Evolutionary conservation across 92 coral and sea anemone species (phyloP).

Genomic region (Porites cylindrica): DNA sequence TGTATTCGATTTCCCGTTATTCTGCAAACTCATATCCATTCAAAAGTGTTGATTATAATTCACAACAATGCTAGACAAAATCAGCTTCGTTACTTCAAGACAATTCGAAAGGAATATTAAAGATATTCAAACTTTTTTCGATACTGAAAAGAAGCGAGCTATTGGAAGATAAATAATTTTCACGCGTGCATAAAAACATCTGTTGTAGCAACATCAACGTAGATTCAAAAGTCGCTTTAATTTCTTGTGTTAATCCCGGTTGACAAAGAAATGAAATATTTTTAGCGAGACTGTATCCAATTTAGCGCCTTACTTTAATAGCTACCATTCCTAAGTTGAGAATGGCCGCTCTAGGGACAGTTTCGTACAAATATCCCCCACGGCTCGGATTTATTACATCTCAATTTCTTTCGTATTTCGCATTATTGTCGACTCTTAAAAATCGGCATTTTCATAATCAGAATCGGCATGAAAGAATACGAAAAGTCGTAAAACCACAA

Average conservation of each 20-base stretch:
- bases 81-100: no score
- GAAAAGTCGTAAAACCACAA: not conserved
- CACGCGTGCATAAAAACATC: constrained; percentile 33
- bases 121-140: not conserved
- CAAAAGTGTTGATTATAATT: not conserved
- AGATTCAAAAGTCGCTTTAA: not conserved
- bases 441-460: constrained; percentile 4
- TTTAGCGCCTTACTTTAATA: not conserved
- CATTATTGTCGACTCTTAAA: not conserved
- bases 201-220: not conserved
- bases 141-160: not conserved
- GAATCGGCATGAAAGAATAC: not conserved
- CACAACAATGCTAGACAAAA: no score
- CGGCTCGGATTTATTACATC: constrained; percentile 17
- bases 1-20: no score
- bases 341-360: not conserved
- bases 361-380: not conserved
- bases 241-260: not conserved
- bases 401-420: constrained; percentile 31
- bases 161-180: constrained; percentile 21
- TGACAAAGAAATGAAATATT: not conserved
- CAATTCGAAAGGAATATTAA: no score
- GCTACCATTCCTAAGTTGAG: not conserved
- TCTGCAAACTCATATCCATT: not conserved
- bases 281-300: not conserved